Base-by-base conservation (phyloP, 2,113 vertebrate species). In the Cacatua alba region DNA sequence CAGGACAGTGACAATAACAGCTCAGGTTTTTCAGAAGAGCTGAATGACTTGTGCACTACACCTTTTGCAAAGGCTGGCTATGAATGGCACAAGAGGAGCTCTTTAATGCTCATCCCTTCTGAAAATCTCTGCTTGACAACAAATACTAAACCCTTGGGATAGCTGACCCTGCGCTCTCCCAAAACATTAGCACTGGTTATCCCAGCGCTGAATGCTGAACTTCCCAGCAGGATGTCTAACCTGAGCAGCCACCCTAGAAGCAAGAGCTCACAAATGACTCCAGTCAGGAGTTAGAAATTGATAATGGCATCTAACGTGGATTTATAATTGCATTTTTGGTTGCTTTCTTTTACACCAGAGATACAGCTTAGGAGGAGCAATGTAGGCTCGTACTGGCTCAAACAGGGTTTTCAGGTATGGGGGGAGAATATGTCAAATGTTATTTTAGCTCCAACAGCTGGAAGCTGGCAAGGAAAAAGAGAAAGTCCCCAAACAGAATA, bases 1-100 rank as follows among this genome's bases (percentile, higher is more conserved):
- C n/a, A n/a, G n/a, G n/a, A n/a, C n/a, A n/a, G n/a, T n/a, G n/a
- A 92, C 93, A 90, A 57, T 75, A 95, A 67, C 85, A 71, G 90
- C 79, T 83, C 62, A 13, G 60, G 37, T 41, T 64, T 78, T 84
- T 88, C 48, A 49, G 72, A 94, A 69, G 64, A 68, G 65, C 51
- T 86, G 60, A 83, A 46, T 90, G 82, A 91, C 69, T 88, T 60
- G 60, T 86, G 55, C 52, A 21, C 88, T 72, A 52, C n/a, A 70
- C 68, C 82, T 92, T 68, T 57, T 65, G 48, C 76, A 90, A 60
- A 92, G 46, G 43, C 51, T 44, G 81, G 31, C 67, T 83, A 9
- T 84, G 72, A 90, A 78, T 81, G 90, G 88, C 80, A 68, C 52
- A 52, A 59, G 49, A 83, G 79, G 55, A 92, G 69, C 33, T 76